Base-by-base conservation (phyloP, 2,888 invertebrate species). In the Belgica antarctica region DNA sequence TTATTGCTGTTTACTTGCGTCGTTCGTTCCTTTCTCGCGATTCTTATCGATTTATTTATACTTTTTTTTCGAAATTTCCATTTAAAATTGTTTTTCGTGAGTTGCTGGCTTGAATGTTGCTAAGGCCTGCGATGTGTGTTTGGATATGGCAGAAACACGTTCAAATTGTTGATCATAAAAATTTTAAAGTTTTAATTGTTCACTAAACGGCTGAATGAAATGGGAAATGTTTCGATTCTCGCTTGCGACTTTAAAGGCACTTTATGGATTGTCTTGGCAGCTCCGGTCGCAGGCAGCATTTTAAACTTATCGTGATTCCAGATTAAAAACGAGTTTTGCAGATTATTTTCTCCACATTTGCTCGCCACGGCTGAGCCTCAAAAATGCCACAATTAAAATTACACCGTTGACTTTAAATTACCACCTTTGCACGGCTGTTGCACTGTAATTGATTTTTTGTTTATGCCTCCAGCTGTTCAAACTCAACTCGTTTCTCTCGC, bases 341-440 rank as follows among this genome's bases (percentile, higher is more conserved):
- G 12, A 46, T 46, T 41, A 41, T 41, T 41, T 41, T n/a, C n/a
- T n/a, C n/a, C n/a, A n/a, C 10, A 41, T 15, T 41, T 15, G 2
- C 41, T 34, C 12, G 34, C 34, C 34, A 34, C 34, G 34, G 34
- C 34, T 34, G 34, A 34, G 41, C 41, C 4, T 8, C 34, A 34
- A 62, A 62, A 22, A 62, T 66, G 66, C 28, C 66, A 66, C 66
- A 66, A 66, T 66, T 66, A 47, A 66, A 15, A 31, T 47, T 65
- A 47, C 47, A 65, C 52, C 4, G 8, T 19, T 22, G 41, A 52
- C 52, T 52, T 46, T 46, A 22, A 52, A 22, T 52, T 52, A 15
- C 41, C 52, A 19, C 19, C 24, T 66, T 47, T 66, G 46, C 66
- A 36, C 22, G 41, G 47, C 28, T 47, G 10, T 47, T 47, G 47